Conservation (phyloP, 2,888 invertebrate species). For the Cerceris rybyensis region DNA sequence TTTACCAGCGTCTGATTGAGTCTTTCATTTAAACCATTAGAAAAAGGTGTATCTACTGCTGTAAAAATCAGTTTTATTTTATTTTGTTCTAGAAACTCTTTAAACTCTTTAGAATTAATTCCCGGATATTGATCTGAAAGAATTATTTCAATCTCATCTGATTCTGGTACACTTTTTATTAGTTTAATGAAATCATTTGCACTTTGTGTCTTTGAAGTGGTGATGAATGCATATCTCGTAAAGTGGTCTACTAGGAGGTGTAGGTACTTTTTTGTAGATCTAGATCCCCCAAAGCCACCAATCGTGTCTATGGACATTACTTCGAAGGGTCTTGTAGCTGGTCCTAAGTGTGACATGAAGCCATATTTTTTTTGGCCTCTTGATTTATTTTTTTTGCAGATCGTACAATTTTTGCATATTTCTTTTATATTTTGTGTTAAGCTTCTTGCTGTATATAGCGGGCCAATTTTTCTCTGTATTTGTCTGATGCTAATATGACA, state of each 20-base stretch:
- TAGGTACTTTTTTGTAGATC: slow-evolving; percentile 10
- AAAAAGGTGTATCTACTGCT: too few species aligned
- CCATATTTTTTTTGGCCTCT: background rate
- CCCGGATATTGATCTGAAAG: slow-evolving; percentile 65
- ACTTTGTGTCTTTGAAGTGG: slow-evolving; percentile 27
- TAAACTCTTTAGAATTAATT: slow-evolving; percentile 60
- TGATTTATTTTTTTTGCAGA: slow-evolving; percentile 68
- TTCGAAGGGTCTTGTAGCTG: too few species aligned
- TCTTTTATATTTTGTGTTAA: too few species aligned
- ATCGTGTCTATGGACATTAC: slow-evolving; percentile 69
- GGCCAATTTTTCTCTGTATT: too few species aligned
- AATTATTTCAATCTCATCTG: slow-evolving; percentile 42
- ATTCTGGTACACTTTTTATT: slow-evolving; percentile 28
- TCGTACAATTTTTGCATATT: slow-evolving; percentile 46
- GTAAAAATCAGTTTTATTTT: slow-evolving; percentile 64
- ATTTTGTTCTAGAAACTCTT: slow-evolving; percentile 51
- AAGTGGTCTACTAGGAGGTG: slow-evolving; percentile 29
- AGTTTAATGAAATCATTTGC: slow-evolving; percentile 26
- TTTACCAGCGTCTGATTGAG: too few species aligned
- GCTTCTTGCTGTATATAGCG: too few species aligned
- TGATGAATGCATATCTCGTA: too few species aligned
- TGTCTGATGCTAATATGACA: too few species aligned
- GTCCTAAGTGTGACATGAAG: too few species aligned
- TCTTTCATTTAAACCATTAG: too few species aligned
- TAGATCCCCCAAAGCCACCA: slow-evolving; percentile 55